Conservation (phyloP, 2,888 invertebrate genomes). For the Molorchus minor region DNA sequence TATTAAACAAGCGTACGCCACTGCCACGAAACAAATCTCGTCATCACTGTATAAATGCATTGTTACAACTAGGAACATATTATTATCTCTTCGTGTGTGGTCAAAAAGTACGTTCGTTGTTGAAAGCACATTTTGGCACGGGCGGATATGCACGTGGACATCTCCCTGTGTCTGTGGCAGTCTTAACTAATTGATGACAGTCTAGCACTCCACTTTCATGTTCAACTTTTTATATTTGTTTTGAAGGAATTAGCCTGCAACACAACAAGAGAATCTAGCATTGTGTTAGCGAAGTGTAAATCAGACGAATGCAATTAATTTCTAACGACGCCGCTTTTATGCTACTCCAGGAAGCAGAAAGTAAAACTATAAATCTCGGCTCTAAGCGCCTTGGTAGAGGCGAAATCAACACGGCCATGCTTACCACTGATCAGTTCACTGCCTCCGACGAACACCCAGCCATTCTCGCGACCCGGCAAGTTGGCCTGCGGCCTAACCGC, state of each 20-base stretch:
- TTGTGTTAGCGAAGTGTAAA: background rate
- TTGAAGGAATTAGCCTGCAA: background rate
- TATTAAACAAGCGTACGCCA: no score
- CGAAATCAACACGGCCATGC: constrained; percentile 21
- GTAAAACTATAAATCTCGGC: constrained; percentile 15
- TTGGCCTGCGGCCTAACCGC: constrained; percentile 54
- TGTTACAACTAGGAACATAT: no score
- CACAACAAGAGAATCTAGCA: background rate
- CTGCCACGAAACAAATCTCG: no score
- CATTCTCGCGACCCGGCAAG: constrained; percentile 34
- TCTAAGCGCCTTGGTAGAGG: constrained; percentile 15
- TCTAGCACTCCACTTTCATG: no score
- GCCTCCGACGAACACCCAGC: constrained; percentile 23
- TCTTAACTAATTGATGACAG: no score
- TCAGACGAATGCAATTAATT: constrained; percentile 11
- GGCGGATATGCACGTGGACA: no score
- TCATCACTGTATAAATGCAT: no score
- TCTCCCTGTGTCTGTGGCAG: no score
- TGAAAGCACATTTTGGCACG: no score
- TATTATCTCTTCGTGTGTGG: no score
- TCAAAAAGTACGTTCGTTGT: no score
- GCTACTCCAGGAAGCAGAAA: constrained; percentile 8
- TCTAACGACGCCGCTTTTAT: constrained; percentile 5
- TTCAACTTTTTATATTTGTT: no score
- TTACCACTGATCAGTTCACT: constrained; percentile 34